Percentiles rank a stretch among this genome's conserved stretches.
Conservation (phyloP, 2,113 vertebrate species). For the Australoheros scitulus region DNA sequence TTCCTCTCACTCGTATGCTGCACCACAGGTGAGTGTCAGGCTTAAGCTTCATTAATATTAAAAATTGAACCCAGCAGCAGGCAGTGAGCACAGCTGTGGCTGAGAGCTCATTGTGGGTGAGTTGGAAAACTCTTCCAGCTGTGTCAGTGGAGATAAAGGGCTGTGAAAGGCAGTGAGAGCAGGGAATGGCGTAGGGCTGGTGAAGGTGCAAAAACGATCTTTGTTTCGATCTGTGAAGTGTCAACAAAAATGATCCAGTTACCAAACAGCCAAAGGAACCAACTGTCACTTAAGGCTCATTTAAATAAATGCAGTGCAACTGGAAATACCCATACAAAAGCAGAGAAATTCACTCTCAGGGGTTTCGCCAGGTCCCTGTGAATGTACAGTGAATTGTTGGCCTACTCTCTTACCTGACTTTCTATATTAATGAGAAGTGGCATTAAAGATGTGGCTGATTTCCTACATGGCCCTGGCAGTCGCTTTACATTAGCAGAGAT, state of each 20-base stretch:
- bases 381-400: constrained; percentile 38
- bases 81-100: constrained; percentile 37
- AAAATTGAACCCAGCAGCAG: constrained; percentile 56
- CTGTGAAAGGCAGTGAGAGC: neutral
- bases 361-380: constrained; percentile 8
- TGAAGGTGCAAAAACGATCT: neutral
- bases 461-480: constrained; percentile 67
- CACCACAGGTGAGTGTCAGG: constrained; percentile 64
- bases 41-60: constrained; percentile 74
- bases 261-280: constrained; percentile 24
- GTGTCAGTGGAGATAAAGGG: constrained; percentile 9
- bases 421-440: constrained; percentile 70
- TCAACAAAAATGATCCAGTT: constrained; percentile 44
- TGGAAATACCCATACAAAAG: constrained; percentile 5
- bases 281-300: neutral
- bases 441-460: constrained; percentile 76
- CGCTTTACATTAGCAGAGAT: constrained; percentile 71
- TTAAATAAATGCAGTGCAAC: neutral
- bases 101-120: constrained; percentile 14
- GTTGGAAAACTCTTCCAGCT: constrained; percentile 36
- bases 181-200: neutral
- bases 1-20: constrained; percentile 7
- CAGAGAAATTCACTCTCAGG: neutral
- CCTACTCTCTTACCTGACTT: constrained; percentile 58
- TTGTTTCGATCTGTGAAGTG: constrained; percentile 6